These are phyloP conservation scores for Aramus guarauna DNA, from an alignment of 2,113 vertebrate species.

Conservation along the genomic window DNA sequence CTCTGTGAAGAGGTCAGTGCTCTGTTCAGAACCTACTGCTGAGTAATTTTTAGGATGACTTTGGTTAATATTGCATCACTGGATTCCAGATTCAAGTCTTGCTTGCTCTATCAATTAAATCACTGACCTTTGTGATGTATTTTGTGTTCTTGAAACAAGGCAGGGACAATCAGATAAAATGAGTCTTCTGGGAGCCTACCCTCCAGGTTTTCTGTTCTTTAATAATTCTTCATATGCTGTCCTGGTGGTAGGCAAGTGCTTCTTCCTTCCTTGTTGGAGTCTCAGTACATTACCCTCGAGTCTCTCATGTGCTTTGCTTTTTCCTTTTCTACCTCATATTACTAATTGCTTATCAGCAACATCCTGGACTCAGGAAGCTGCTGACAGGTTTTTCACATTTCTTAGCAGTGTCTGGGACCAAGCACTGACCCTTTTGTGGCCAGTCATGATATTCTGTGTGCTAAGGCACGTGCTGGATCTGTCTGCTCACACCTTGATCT, in stretches of 20 bases:
- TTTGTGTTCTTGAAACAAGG: conserved; percentile 37
- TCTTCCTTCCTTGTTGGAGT: not conserved
- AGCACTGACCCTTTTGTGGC: not conserved
- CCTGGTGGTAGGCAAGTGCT: not conserved
- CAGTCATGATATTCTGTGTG: fast-evolving
- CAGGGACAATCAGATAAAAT: conserved; percentile 25
- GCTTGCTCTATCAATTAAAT: conserved; percentile 21
- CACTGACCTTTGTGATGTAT: conserved; percentile 21
- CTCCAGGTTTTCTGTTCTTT: conserved; percentile 2
- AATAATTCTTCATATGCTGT: not conserved
- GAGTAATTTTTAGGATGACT: conserved; percentile 14
- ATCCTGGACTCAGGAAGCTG: not conserved
- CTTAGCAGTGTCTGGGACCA: not conserved
- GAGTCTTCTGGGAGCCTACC: conserved; percentile 11
- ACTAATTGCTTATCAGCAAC: not conserved
- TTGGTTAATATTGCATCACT: not conserved
- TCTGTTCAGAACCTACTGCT: not conserved
- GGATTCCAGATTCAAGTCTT: not conserved
- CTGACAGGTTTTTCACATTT: not conserved
- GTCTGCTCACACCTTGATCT: not conserved
- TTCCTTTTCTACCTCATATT: not conserved
- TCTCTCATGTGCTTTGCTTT: not conserved
- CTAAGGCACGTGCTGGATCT: not conserved
- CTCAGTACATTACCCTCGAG: not conserved
- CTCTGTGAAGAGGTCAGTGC: not conserved